Percentiles rank a stretch among this genome's conserved stretches.
Evolutionary conservation across 2,888 invertebrate species (phyloP).

Genomic region (Ophion ventricosus): DNA sequence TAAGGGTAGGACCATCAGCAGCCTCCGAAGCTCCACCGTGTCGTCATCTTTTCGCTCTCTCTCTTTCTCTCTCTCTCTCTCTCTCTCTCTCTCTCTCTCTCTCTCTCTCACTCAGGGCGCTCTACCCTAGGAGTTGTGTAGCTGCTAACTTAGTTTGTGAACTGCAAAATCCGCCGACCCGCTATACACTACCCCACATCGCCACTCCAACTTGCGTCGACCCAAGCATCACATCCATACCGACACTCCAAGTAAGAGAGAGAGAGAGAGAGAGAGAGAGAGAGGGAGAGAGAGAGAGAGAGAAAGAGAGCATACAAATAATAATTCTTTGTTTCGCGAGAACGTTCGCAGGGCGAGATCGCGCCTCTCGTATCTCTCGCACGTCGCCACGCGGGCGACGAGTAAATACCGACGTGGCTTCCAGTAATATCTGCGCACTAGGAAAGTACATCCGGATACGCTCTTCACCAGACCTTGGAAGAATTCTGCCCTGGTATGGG

Average conservation of each 20-base stretch:
- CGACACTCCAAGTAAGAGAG: slow-evolving; percentile 28
- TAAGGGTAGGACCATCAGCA: slow-evolving; percentile 51
- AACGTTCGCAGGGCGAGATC: slow-evolving; percentile 62
- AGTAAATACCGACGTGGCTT: slow-evolving; percentile 77
- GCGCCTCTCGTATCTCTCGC: slow-evolving; percentile 64
- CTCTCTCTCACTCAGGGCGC: slow-evolving; percentile 52
- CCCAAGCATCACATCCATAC: slow-evolving; percentile 52
- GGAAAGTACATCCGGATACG: slow-evolving; percentile 8
- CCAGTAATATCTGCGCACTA: not conserved
- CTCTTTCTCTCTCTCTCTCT: slow-evolving; percentile 44
- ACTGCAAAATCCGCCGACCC: slow-evolving; percentile 81
- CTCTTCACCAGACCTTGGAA: slow-evolving; percentile 13
- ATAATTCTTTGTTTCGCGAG: slow-evolving; percentile 79
- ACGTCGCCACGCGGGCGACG: slow-evolving; percentile 74
- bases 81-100: slow-evolving; percentile 28
- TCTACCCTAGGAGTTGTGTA: slow-evolving; percentile 73
- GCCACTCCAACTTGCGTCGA: slow-evolving; percentile 13
- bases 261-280: slow-evolving; percentile 10
- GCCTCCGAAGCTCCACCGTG: slow-evolving; percentile 51
- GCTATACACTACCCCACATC: slow-evolving; percentile 58
- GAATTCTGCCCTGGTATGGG: slow-evolving; percentile 64
- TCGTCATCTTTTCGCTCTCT: slow-evolving; percentile 22
- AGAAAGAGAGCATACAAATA: slow-evolving; percentile 77
- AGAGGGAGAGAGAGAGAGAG: not conserved
- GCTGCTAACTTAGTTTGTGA: slow-evolving; percentile 82